phyloP scores from a whole-genome alignment of 2,888 invertebrate genomes.

The Atrina japonica region DNA sequence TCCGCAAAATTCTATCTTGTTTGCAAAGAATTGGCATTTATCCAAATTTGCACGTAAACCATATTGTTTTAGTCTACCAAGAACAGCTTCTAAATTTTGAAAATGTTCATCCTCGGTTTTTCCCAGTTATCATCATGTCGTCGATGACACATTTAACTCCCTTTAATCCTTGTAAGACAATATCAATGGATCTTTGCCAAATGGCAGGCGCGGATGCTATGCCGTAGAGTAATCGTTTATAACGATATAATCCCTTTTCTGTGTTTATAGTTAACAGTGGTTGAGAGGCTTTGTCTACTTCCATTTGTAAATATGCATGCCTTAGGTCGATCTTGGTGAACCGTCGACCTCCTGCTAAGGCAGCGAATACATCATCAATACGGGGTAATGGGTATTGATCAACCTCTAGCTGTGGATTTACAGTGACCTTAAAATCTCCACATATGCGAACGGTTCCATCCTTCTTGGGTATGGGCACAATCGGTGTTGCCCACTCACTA shows the following conservation, averaged over 20 bases:
- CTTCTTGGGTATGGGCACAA: slow-evolving; percentile 27
- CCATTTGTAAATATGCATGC: slow-evolving; percentile 16
- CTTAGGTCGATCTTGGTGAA: slow-evolving; percentile 45
- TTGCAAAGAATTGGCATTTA: slow-evolving; percentile 23
- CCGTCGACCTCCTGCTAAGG: slow-evolving; percentile 42
- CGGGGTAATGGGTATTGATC: slow-evolving; percentile 43
- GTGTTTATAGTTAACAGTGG: slow-evolving; percentile 23
- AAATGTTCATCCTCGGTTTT: slow-evolving; percentile 23
- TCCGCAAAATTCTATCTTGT: slow-evolving; percentile 36
- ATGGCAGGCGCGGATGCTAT: slow-evolving; percentile 45
- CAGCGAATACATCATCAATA: slow-evolving; percentile 56
- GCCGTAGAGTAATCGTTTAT: slow-evolving; percentile 19
- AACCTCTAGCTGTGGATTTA: slow-evolving; percentile 21
- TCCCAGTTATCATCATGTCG: slow-evolving; percentile 38
- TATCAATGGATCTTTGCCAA: slow-evolving; percentile 71
- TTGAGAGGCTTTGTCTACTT: slow-evolving; percentile 1
- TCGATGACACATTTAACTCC: slow-evolving; percentile 30
- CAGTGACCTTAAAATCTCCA: slow-evolving; percentile 52
- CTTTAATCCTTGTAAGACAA: slow-evolving; percentile 14
- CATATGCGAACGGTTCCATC: slow-evolving; percentile 34
- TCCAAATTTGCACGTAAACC: slow-evolving; percentile 22
- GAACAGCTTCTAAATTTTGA: slow-evolving; percentile 14
- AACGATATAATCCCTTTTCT: slow-evolving; percentile 22
- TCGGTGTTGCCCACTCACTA: slow-evolving; percentile 36
- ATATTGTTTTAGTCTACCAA: slow-evolving; percentile 14